A percentile compares a stretch with the other conserved stretches of the same genome.
These are phyloP conservation scores for Pempheris klunzingeri DNA, from an alignment of 2,797 vertebrate genomes.

Conservation along the genomic window DNA sequence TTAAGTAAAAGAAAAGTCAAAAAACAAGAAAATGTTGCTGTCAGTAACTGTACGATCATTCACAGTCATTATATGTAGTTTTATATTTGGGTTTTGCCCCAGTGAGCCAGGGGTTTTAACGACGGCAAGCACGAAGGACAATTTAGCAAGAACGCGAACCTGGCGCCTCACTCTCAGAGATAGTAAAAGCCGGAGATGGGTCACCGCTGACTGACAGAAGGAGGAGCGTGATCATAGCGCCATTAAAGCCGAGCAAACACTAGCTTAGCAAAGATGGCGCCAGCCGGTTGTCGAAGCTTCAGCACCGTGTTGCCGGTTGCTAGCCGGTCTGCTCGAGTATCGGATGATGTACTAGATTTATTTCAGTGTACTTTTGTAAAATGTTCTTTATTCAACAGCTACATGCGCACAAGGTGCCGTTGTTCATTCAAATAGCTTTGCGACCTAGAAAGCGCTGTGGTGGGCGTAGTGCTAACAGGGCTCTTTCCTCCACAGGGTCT, in stretches of 20 bases:
- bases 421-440: no score
- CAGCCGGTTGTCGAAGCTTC: background rate
- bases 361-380: background rate
- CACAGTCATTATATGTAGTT: background rate
- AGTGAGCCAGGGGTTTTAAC: background rate
- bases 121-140: constrained; percentile 51
- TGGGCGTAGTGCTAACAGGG: background rate
- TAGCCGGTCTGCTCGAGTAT: background rate
- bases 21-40: no score
- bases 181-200: background rate
- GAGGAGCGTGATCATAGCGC: background rate
- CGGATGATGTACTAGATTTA: background rate
- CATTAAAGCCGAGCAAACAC: constrained; percentile 35
- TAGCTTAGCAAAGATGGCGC: constrained; percentile 65
- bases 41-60: no score
- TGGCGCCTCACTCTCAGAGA: background rate
- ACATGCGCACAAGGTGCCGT: fast-evolving
- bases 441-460: background rate
- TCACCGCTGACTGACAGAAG: background rate
- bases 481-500: constrained; percentile 54
- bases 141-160: constrained; percentile 1
- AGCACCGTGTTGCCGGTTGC: background rate
- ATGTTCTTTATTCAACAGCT: background rate
- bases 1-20: no score
- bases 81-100: fast-evolving